Evolutionary conservation across 1,140 invertebrate genomes (phyloP).

Genomic region (Teleopsis dalmanni): DNA sequence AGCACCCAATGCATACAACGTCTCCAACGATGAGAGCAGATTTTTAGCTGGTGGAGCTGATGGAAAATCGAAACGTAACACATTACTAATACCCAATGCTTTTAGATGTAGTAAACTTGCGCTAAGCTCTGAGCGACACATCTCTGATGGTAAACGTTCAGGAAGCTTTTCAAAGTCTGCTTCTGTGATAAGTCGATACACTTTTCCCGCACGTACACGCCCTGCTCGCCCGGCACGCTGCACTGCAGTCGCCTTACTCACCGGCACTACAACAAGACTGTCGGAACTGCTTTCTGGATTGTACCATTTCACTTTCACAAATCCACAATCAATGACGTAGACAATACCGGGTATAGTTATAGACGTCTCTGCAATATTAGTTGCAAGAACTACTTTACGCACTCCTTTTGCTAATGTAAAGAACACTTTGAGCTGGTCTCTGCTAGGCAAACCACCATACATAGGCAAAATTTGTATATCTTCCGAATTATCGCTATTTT

Average conservation of each 20-base stretch:
- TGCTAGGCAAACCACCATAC: conserved; percentile 80
- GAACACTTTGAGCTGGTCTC: conserved; percentile 85
- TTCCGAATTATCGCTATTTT: conserved; percentile 48
- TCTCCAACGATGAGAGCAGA: conserved; percentile 77
- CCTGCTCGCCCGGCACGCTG: conserved; percentile 92
- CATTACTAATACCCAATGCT: conserved; percentile 89
- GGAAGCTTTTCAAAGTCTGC: conserved; percentile 65
- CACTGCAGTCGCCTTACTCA: conserved; percentile 81
- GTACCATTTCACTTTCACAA: conserved; percentile 91
- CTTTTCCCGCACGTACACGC: conserved; percentile 74
- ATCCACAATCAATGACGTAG: conserved; percentile 94
- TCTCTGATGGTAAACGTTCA: conserved; percentile 76
- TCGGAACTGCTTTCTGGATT: conserved; percentile 79
- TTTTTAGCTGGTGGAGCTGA: conserved; percentile 84
- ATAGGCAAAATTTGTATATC: conserved; percentile 79
- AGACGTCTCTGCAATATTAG: conserved; percentile 97
- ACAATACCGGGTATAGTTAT: conserved; percentile 78
- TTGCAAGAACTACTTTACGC: conserved; percentile 90
- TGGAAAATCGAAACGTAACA: conserved; percentile 74
- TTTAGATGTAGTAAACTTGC: conserved; percentile 85
- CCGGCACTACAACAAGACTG: conserved; percentile 72
- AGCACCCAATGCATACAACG: conserved; percentile 79
- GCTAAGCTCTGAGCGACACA: conserved; percentile 82
- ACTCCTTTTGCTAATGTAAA: conserved; percentile 63
- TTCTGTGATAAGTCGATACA: conserved; percentile 73